Conservation (phyloP, 2,113 vertebrate genomes). For the Harpagus bidentatus region DNA sequence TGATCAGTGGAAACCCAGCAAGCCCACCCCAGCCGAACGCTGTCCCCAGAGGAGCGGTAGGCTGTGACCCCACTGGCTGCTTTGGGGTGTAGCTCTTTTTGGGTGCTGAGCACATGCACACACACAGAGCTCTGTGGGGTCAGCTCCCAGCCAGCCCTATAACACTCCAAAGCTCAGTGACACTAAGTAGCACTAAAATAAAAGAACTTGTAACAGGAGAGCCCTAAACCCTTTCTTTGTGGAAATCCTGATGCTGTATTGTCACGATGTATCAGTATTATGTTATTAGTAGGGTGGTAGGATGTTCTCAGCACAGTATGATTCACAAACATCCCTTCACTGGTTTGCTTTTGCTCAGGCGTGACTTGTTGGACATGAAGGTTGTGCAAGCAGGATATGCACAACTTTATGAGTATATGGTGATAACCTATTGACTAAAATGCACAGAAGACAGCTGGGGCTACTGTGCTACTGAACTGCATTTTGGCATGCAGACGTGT, state of each 20-base stretch:
- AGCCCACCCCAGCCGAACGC: not conserved
- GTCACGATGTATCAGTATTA: rapidly evolving
- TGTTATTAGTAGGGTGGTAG: not conserved
- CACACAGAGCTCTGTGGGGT: not conserved
- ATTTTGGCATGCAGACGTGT: not conserved
- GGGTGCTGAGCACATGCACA: not conserved
- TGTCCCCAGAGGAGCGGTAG: not conserved
- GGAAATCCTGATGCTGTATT: not conserved
- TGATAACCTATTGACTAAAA: not conserved
- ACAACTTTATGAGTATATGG: not conserved
- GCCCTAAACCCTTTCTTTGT: not conserved
- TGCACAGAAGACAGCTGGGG: not conserved
- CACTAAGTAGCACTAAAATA: not conserved
- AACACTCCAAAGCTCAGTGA: not conserved
- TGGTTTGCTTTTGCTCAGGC: not conserved
- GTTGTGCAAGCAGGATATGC: not conserved
- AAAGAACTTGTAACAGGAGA: not conserved
- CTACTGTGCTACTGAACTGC: not conserved
- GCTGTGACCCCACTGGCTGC: not conserved
- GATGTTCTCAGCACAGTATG: not conserved
- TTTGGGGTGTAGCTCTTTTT: not conserved
- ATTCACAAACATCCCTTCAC: not conserved
- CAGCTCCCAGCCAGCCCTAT: not conserved
- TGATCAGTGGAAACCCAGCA: not conserved
- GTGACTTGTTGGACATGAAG: not conserved